Evolutionary conservation across 1,140 invertebrate species (phyloP), one percentile per base, ranked within the genome.

Genomic region (Stratiolaelaps scimitus): DNA sequence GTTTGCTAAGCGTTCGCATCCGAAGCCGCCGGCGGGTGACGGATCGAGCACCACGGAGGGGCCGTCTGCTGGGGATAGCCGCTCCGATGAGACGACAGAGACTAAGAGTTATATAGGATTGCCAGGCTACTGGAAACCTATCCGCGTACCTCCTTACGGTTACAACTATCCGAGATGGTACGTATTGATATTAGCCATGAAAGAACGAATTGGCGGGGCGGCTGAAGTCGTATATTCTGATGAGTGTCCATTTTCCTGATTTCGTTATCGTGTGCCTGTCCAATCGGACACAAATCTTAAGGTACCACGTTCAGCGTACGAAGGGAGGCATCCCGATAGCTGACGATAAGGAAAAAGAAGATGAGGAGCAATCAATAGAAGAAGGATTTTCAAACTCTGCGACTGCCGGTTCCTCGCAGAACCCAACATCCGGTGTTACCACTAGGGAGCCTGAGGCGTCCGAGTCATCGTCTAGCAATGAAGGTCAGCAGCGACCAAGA

Each of bases 101-200:
- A 26, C 53, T 1, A 60, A 60, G 23, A 17, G 26, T 29, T 60
- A 60, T 34, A 34, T 60, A 2, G 53, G 23, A 5, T 34, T 60
- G 26, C 53, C 53, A 34, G 53, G 53, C 10, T 60, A 60, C 26
- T 60, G 53, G 53, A 60, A 60, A 26, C 53, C 53, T 17, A 60
- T 60, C 17, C 53, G 53, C 1, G 53, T 60, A 15, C 53, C 53
- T 26, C 53, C 53, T 60, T 60, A 60, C 53, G 53, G 53, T 23
- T 60, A 60, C 53, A 60, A 60, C 23, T 60, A 60, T 34, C 53
- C 53, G 17, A 60, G 53, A 60, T 60, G 53, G 53, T 60, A 34
- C 26, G 53, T 29, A 29, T 26, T 2, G n/a, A n/a, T n/a, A n/a
- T n/a, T 60, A 17, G 13, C 10, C 23, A 15, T 60, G 34, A 40